phyloP scores from a whole-genome alignment of 2,113 vertebrate genomes.

The Bolborhynchus lineola region DNA sequence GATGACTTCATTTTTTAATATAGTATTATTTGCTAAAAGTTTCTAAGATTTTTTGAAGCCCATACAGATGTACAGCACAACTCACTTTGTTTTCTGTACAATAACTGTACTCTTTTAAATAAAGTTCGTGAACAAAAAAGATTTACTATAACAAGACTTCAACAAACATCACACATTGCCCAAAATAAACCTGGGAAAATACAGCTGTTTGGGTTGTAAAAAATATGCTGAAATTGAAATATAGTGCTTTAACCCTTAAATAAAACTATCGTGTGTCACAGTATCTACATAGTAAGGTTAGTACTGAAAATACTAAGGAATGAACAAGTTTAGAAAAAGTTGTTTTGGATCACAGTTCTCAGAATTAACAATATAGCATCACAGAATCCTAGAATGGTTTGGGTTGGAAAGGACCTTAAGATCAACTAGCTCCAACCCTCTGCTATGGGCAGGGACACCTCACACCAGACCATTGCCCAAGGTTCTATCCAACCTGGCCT shows the following conservation, averaged over 20 bases:
- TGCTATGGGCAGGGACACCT: background rate
- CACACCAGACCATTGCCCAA: background rate
- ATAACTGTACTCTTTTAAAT: background rate
- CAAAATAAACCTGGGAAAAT: background rate
- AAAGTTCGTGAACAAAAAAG: background rate
- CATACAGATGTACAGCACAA: background rate
- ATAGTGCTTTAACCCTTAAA: background rate
- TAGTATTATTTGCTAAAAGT: background rate
- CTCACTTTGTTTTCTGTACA: background rate
- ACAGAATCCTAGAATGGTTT: background rate
- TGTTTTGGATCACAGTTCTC: background rate
- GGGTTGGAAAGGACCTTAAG: background rate
- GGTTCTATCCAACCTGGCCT: background rate
- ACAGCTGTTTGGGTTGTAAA: background rate
- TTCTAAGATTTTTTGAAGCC: background rate
- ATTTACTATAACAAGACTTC: background rate
- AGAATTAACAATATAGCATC: background rate
- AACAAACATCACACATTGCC: background rate
- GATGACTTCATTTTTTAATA: background rate
- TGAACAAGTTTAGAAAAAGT: background rate
- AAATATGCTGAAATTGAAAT: background rate
- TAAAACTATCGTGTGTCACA: background rate
- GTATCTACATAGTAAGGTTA: background rate
- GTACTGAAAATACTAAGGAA: background rate
- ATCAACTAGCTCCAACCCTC: background rate